These are phyloP conservation scores for Acanthaster planci DNA, from an alignment of 35 echinoderm and acorn worm species.

Conservation along the genomic window DNA sequence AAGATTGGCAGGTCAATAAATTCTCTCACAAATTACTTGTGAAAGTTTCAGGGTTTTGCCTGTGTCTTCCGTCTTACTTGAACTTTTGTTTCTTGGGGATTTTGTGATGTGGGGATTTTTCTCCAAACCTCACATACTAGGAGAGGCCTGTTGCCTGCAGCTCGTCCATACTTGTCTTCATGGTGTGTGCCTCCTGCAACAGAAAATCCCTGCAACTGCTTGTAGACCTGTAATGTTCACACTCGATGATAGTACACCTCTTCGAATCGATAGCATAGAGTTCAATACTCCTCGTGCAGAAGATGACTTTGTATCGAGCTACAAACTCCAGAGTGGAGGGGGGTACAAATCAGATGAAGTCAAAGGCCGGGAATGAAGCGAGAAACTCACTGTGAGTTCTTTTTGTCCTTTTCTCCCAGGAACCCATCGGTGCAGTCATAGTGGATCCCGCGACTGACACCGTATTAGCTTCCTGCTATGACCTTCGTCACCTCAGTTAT, in stretches of 20 bases:
- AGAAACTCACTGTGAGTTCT: not conserved
- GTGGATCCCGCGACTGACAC: slow-evolving; percentile 65
- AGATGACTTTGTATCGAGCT: not conserved
- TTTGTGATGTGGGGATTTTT: too few species aligned
- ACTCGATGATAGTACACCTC: too few species aligned
- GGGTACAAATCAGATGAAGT: not conserved
- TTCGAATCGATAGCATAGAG: too few species aligned
- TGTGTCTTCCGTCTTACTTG: too few species aligned
- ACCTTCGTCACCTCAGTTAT: slow-evolving; percentile 22
- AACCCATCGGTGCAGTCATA: slow-evolving; percentile 71
- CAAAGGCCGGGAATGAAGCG: not conserved
- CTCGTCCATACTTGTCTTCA: too few species aligned
- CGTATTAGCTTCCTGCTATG: slow-evolving; percentile 66
- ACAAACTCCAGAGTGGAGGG: not conserved
- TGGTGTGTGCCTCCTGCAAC: too few species aligned
- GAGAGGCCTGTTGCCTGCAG: too few species aligned
- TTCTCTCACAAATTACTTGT: not conserved
- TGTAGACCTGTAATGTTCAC: too few species aligned
- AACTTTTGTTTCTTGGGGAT: too few species aligned
- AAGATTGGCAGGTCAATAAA: not conserved
- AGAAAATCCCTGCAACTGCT: too few species aligned
- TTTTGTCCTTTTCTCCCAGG: slow-evolving; percentile 39
- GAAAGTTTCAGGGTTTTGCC: too few species aligned
- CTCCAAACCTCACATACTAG: too few species aligned
- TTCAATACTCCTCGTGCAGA: not conserved